Conservation (phyloP, 2,888 invertebrate genomes). For the Falcaria lacertinaria region DNA sequence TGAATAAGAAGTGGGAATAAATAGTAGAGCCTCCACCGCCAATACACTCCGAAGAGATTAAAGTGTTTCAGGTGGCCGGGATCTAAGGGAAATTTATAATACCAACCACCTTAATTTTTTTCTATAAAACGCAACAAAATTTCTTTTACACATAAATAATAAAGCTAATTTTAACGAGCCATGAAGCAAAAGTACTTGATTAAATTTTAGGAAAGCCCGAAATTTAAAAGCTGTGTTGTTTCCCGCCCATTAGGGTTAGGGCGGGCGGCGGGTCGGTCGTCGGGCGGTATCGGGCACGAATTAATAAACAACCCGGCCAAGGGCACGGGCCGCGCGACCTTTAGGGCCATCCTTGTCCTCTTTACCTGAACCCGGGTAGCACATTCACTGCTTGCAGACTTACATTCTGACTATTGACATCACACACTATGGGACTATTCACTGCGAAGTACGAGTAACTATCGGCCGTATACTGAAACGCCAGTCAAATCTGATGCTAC, state of each 20-base stretch:
- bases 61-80: constrained; percentile 55
- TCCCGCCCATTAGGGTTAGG: constrained; percentile 67
- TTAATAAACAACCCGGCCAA: constrained; percentile 75
- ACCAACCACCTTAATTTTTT: constrained; percentile 33
- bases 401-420: too few species aligned
- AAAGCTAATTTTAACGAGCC: constrained; percentile 46
- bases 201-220: constrained; percentile 56
- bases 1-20: constrained; percentile 75
- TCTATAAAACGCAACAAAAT: too few species aligned
- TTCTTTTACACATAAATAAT: constrained; percentile 30
- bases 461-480: too few species aligned
- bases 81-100: constrained; percentile 52
- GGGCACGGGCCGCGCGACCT: constrained; percentile 59
- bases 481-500: too few species aligned
- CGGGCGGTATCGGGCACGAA: constrained; percentile 63
- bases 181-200: constrained; percentile 56
- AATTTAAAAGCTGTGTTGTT: constrained; percentile 70
- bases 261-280: constrained; percentile 46
- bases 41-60: constrained; percentile 75
- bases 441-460: too few species aligned
- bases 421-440: too few species aligned
- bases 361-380: constrained; percentile 33
- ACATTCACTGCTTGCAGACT: not conserved
- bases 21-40: constrained; percentile 63
- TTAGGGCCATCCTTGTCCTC: constrained; percentile 50